Evolutionary conservation across 1,140 invertebrate species (phyloP).

Genomic region (Drosophila teissieri): DNA sequence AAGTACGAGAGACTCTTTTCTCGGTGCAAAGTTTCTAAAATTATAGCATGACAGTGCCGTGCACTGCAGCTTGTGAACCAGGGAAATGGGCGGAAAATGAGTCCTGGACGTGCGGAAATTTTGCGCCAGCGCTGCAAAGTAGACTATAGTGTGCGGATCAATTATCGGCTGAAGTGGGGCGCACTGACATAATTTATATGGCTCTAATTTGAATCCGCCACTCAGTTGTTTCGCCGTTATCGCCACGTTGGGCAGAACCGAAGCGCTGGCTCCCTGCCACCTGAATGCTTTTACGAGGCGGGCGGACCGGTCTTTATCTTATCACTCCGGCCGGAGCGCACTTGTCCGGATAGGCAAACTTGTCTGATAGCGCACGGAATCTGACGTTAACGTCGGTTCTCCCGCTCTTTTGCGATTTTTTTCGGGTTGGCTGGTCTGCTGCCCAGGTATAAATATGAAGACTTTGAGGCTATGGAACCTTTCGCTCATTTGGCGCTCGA

Average conservation of each 20-base stretch:
- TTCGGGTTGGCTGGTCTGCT: background rate
- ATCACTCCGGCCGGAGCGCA: conserved; percentile 40
- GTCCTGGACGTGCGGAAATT: conserved; percentile 24
- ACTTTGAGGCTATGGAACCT: conserved; percentile 63
- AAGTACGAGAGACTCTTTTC: no score
- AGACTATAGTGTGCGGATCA: conserved; percentile 3
- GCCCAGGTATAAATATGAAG: conserved; percentile 66
- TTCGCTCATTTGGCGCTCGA: conserved; percentile 67
- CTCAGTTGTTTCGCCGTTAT: conserved; percentile 13
- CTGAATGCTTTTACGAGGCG: conserved; percentile 34
- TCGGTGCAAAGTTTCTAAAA: conserved; percentile 2
- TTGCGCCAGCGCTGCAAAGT: conserved; percentile 29
- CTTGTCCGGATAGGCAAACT: conserved; percentile 50
- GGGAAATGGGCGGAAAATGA: background rate
- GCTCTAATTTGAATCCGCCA: conserved; percentile 43
- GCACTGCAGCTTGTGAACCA: conserved; percentile 7
- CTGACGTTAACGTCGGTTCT: conserved; percentile 46
- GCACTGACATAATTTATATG: conserved; percentile 40
- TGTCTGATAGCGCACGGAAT: conserved; percentile 39
- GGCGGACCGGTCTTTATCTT: conserved; percentile 27
- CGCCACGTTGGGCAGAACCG: conserved; percentile 21
- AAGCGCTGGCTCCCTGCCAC: conserved; percentile 24
- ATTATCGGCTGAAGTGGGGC: conserved; percentile 28
- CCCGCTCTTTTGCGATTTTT: conserved; percentile 40
- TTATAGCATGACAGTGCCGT: conserved; percentile 1